A percentile compares a stretch with the other conserved stretches of the same genome.
Conservation (phyloP, 2,797 vertebrate genomes). For the Gymnodraco acuticeps region DNA sequence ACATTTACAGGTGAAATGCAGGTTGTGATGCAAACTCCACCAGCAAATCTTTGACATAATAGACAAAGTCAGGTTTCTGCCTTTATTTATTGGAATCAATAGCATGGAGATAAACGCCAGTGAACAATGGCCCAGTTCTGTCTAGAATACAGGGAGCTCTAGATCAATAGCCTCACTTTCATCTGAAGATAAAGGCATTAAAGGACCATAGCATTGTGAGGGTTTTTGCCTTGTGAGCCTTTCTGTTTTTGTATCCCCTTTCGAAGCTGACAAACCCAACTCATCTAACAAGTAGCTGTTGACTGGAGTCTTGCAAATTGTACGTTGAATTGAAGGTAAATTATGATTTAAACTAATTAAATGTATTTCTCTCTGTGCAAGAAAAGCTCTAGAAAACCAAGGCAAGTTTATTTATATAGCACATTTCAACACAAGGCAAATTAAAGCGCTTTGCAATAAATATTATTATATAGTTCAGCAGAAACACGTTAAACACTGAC, state of each 20-base stretch:
- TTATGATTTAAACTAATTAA: too few species aligned
- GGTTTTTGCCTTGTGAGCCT: neutral
- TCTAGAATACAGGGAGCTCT: neutral
- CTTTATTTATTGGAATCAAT: neutral
- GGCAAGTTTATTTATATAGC: too few species aligned
- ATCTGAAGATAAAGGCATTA: neutral
- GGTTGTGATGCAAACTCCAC: neutral
- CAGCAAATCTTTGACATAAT: neutral
- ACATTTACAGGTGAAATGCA: conserved; percentile 30
- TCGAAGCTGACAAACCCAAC: neutral
- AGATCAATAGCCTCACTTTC: conserved; percentile 4
- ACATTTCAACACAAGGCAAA: too few species aligned
- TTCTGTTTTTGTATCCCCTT: neutral
- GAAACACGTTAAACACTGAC: too few species aligned
- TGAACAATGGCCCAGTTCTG: neutral
- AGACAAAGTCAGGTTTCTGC: neutral
- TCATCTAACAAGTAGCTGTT: neutral
- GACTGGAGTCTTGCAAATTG: neutral
- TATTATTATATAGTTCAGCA: too few species aligned
- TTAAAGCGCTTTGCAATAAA: too few species aligned
- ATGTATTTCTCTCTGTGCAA: neutral
- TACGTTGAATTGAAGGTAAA: too few species aligned
- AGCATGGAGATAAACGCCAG: neutral
- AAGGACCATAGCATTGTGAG: neutral
- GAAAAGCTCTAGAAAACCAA: neutral